phyloP scores from a whole-genome alignment of 2,113 vertebrate genomes.

The Arothron firmamentum region DNA sequence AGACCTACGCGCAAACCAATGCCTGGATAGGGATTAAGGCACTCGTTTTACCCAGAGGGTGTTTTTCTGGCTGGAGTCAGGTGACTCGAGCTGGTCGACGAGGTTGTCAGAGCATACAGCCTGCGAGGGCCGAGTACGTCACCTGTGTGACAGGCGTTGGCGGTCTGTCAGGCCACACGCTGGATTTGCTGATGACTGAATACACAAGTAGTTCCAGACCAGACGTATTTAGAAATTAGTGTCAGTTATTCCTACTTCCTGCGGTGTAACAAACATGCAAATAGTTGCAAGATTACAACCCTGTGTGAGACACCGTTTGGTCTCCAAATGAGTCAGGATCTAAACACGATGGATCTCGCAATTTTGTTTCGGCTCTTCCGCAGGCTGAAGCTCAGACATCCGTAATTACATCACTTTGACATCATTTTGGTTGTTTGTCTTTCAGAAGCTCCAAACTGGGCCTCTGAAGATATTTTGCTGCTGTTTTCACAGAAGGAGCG shows the following conservation, averaged over 20 bases:
- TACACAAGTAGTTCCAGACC: too few species aligned
- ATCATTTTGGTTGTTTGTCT: background rate
- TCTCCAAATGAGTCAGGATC: background rate
- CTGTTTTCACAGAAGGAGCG: background rate
- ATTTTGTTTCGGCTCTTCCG: background rate
- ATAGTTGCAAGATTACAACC: too few species aligned
- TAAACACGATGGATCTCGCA: background rate
- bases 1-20: background rate
- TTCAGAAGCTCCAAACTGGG: background rate
- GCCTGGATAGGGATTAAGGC: background rate
- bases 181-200: too few species aligned
- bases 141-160: too few species aligned
- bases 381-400: background rate
- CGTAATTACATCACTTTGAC: background rate
- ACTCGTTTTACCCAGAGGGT: too few species aligned
- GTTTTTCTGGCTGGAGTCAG: too few species aligned
- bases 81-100: too few species aligned
- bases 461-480: background rate
- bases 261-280: too few species aligned
- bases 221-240: too few species aligned
- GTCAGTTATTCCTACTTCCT: too few species aligned
- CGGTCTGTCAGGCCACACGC: too few species aligned
- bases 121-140: too few species aligned
- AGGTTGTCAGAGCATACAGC: background rate
- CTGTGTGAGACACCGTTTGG: background rate